Base-by-base conservation (phyloP, 23 tunicate species). In the Diplosoma virens region DNA sequence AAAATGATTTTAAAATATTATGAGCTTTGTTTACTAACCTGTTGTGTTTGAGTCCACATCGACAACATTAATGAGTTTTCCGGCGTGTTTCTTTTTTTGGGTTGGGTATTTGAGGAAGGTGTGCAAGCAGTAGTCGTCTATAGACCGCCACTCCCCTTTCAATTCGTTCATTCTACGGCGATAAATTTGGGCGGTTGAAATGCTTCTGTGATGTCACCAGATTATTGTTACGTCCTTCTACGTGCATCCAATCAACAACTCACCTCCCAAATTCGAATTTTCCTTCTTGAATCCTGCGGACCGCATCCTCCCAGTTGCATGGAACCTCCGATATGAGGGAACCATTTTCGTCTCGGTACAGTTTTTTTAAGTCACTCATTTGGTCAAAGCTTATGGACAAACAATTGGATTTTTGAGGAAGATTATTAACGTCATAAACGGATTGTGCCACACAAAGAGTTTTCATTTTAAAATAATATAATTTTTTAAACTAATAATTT, bases 111-210 rank as follows among this genome's bases (percentile, higher is more conserved):
- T 58, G 23, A 82, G 71, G 56, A 55, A 69, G 4, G 70, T 45
- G 61, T 82, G 87, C 59, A 25, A 37, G 72, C 79, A 71, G 21
- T 72, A 82, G 25, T 77, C 76, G 87, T 82, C 76, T 26, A 82
- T 21, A 2, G 77, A 77, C 17, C 23, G 16, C 87, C 87, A 82
- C 56, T 82, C 87, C 59, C 35, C 24, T 16, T 35, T 72, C 3
- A 82, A 14, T 23, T n/a, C 27, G 25, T 1, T 35, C 69, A 58
- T 52, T 33, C 59, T 36, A 3, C 25, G 20, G 25, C 63, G 56
- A 47, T 82, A 82, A 22, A 46, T 1, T n/a, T 66, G 30, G 30
- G 36, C n/a, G 18, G 30, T 32, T 1, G 20, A 4, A n/a, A 30
- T 27, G 16, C 75, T 78, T 66, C 83, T 78, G 28, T n/a, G n/a